Conservation (phyloP, 2,113 vertebrate species). For the Mesoclemmys tuberculata region DNA sequence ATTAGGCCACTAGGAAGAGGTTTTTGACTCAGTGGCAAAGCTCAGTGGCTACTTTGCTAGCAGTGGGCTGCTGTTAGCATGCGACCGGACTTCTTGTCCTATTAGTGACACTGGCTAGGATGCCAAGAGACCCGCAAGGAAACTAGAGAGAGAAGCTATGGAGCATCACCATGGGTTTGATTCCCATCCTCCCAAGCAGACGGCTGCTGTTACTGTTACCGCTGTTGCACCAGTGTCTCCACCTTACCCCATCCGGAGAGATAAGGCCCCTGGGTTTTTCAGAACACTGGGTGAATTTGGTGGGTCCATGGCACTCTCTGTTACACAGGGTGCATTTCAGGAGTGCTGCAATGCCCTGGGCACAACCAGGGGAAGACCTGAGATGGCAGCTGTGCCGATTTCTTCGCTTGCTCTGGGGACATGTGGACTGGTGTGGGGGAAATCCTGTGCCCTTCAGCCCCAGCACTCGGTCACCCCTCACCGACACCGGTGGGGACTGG, state of each 20-base stretch:
- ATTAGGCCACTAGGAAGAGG: not conserved
- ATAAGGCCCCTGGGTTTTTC: too few species aligned
- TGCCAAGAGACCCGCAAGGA: not conserved
- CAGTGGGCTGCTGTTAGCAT: not conserved
- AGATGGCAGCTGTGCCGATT: not conserved
- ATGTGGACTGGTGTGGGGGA: not conserved
- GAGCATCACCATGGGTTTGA: not conserved
- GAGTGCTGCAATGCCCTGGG: too few species aligned
- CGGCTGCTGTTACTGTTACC: too few species aligned
- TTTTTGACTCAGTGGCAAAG: not conserved
- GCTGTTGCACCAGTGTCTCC: too few species aligned
- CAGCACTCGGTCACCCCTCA: too few species aligned
- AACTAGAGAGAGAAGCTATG: not conserved
- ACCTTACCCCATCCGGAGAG: too few species aligned
- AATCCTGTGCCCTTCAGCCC: not conserved
- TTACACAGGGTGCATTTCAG: too few species aligned
- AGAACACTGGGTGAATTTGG: too few species aligned
- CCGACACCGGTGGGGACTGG: too few species aligned
- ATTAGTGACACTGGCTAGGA: not conserved
- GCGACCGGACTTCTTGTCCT: not conserved
- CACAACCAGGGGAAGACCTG: not conserved
- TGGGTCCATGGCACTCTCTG: too few species aligned
- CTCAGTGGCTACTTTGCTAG: not conserved
- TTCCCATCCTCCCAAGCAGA: not conserved
- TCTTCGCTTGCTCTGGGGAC: not conserved